Conservation (phyloP, 1,140 invertebrate species). For the Drosophila kanapiae region DNA sequence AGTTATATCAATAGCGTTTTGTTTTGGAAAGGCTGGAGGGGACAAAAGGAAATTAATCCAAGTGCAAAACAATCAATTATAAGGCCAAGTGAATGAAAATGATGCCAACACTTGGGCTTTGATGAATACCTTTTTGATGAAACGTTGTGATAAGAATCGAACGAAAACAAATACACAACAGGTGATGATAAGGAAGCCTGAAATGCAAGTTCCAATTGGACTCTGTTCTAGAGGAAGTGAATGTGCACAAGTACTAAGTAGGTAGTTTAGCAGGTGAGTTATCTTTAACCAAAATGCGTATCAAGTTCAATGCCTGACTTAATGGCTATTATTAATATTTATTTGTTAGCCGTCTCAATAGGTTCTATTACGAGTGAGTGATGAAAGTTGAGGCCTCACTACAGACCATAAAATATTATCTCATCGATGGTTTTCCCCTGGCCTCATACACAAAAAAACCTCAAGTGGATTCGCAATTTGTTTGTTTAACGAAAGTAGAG, state of each 20-base stretch:
- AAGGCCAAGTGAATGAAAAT: constrained; percentile 21
- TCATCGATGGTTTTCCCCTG: constrained; percentile 4
- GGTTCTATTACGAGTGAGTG: constrained; percentile 6
- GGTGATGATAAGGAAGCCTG: constrained; percentile 1
- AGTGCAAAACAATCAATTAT: constrained; percentile 75
- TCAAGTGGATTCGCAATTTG: constrained; percentile 10
- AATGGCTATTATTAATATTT: constrained; percentile 44
- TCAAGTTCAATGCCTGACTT: constrained; percentile 59
- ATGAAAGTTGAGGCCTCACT: constrained; percentile 6
- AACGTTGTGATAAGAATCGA: constrained; percentile 23
- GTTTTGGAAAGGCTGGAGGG: background rate
- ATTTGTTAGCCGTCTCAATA: constrained; percentile 7
- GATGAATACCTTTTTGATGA: constrained; percentile 29
- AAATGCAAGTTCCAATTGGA: constrained; percentile 33
- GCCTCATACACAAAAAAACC: background rate
- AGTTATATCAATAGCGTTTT: constrained; percentile 48
- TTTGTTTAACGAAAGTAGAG: constrained; percentile 8
- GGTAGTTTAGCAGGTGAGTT: constrained; percentile 10
- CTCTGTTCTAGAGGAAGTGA: constrained; percentile 52
- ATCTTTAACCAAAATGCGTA: constrained; percentile 31
- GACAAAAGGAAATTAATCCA: constrained; percentile 22
- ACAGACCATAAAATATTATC: constrained; percentile 21
- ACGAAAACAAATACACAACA: constrained; percentile 10
- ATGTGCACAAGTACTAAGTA: background rate
- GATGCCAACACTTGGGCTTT: constrained; percentile 1